Base-by-base conservation (phyloP, 2,797 vertebrate species). In the Pygocentrus nattereri region DNA sequence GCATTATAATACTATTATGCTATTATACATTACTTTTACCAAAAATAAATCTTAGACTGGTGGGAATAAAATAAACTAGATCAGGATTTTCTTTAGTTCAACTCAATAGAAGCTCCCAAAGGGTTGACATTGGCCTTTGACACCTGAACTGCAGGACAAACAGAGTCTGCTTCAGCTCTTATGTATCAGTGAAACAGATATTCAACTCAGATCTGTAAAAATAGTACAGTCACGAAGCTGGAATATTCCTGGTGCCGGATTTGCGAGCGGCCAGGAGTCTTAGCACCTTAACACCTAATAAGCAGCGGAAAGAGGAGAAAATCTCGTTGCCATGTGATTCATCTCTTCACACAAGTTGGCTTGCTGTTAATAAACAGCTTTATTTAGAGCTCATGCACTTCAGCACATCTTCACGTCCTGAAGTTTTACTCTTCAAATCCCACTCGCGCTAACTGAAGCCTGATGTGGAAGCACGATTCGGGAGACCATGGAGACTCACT, bases 401-500 rank as follows among this genome's bases (percentile, higher is more conserved):
- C 62, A 61, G 3, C 41, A 72, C 77, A 23, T 34, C 68, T 58
- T 72, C 25, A 13, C 27, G 34, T 78, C 6, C 2, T 23, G 38
- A 68, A 59, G 65, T 70, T 59, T 18, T 31, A 5, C 30, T 34
- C 30, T 16, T 11, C 11, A 13, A 67, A 41, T 44, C 67, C 4
- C 34, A 0, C 4, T 44, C 34, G 75, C 78, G 82, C 84, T 87
- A 85, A 85, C 84, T 80, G 81, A 44, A 86, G 84, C 75, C 77
- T 80, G 59, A 74, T 80, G 76, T 81, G 73, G 74, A 82, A 54
- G 67, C 56, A 70, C 64, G 58, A 80, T 84, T 2, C 44, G 70
- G 80, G 88, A 80, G 70, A 68, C 79, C 86, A 78, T 78, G 68
- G 41, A 73, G 78, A 78, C 76, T 83, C 50, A 78, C 83, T 83